These are phyloP conservation scores for Cynaeus angustus DNA, from an alignment of 2,888 invertebrate species.

Conservation along the genomic window DNA sequence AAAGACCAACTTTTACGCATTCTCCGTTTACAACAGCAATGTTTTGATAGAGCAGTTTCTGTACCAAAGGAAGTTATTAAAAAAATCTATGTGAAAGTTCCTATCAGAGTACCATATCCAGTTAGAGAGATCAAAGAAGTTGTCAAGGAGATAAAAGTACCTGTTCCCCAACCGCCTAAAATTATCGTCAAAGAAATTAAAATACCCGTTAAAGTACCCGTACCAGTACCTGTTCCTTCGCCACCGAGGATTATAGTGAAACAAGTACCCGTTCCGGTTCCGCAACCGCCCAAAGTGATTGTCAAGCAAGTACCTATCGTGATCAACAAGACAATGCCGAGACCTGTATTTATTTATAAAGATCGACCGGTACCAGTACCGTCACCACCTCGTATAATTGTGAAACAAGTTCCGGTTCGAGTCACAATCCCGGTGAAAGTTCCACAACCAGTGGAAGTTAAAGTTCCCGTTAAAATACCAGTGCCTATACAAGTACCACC, in stretches of 20 bases:
- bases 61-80: too few relatives aligned
- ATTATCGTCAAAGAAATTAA: slow-evolving; percentile 4
- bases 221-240: slow-evolving; percentile 2
- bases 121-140: too few relatives aligned
- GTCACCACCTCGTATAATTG: slow-evolving; percentile 3
- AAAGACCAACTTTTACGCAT: too few relatives aligned
- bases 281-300: slow-evolving; percentile 15
- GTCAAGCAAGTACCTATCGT: slow-evolving; percentile 29
- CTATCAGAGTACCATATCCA: too few relatives aligned
- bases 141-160: background rate
- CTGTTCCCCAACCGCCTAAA: background rate
- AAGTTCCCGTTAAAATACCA: background rate
- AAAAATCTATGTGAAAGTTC: too few relatives aligned
- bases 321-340: background rate
- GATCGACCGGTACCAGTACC: too few relatives aligned
- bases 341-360: too few relatives aligned
- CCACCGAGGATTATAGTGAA: slow-evolving; percentile 40
- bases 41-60: too few relatives aligned
- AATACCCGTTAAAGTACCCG: background rate
- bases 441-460: background rate
- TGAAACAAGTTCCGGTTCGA: slow-evolving; percentile 6
- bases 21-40: too few relatives aligned
- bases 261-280: slow-evolving; percentile 10
- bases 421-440: background rate
- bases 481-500: slow-evolving; percentile 27